A percentile compares a stretch with the other conserved stretches of the same genome.
Evolutionary conservation across 2,888 invertebrate genomes (phyloP).

Genomic region (Hypsopygia costalis): DNA sequence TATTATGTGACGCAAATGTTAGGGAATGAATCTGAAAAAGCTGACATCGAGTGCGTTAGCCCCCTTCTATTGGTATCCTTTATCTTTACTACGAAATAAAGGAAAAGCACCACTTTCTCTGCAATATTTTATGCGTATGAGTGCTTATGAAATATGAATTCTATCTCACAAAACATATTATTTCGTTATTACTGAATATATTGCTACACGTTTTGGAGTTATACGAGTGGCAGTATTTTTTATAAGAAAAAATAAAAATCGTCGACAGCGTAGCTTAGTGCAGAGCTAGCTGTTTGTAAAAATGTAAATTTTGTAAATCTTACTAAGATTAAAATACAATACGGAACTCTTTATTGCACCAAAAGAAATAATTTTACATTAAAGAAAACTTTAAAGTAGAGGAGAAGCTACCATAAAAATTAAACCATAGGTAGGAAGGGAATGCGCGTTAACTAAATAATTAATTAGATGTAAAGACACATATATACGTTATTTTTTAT

Average conservation of each 20-base stretch:
- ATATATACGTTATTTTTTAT: too few relatives aligned
- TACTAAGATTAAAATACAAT: constrained; percentile 17
- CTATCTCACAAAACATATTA: constrained; percentile 74
- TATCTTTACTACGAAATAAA: constrained; percentile 72
- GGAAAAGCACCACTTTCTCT: constrained; percentile 58
- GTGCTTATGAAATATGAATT: constrained; percentile 78
- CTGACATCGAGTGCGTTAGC: constrained; percentile 51
- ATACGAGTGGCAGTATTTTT: constrained; percentile 46
- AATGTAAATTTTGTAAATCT: constrained; percentile 27
- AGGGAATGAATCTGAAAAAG: constrained; percentile 56
- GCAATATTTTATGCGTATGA: constrained; percentile 70
- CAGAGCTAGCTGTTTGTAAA: constrained; percentile 25
- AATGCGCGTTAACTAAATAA: too few relatives aligned
- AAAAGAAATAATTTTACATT: too few relatives aligned
- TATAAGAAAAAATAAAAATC: constrained; percentile 49
- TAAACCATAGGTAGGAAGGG: too few relatives aligned
- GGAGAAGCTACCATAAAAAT: too few relatives aligned
- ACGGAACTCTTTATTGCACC: too few relatives aligned
- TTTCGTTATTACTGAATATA: constrained; percentile 73
- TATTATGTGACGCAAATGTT: constrained; percentile 64
- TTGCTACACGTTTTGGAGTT: constrained; percentile 60
- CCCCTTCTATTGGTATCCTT: constrained; percentile 55
- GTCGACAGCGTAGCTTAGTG: constrained; percentile 27
- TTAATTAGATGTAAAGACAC: too few relatives aligned
- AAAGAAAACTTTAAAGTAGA: too few relatives aligned